A percentile compares a stretch with the other conserved stretches of the same genome.
Evolutionary conservation across 2,888 invertebrate genomes (phyloP).

Genomic region (Ectropis crepuscularia): DNA sequence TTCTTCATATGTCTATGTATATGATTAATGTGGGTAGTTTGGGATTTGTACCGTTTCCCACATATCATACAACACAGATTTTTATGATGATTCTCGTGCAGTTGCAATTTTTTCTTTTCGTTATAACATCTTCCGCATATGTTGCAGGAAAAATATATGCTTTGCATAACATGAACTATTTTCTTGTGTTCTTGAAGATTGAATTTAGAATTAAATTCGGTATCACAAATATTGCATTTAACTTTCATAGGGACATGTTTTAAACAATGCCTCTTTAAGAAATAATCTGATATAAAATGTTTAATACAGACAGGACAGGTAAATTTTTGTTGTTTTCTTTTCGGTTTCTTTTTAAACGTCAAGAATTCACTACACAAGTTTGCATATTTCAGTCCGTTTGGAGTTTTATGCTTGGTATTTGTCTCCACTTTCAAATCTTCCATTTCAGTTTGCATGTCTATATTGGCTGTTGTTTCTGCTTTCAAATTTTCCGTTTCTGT

Average conservation of each 20-base stretch:
- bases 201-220: constrained; percentile 65
- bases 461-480: constrained; percentile 47
- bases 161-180: constrained; percentile 59
- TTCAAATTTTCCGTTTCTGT: neutral
- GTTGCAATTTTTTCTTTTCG: constrained; percentile 48
- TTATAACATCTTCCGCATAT: constrained; percentile 62
- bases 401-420: neutral
- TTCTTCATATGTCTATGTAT: constrained; percentile 64
- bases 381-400: constrained; percentile 62
- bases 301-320: constrained; percentile 71
- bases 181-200: constrained; percentile 68
- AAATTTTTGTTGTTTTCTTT: constrained; percentile 49
- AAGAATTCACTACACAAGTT: constrained; percentile 67
- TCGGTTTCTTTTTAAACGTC: constrained; percentile 64
- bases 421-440: neutral
- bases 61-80: constrained; percentile 63
- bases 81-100: constrained; percentile 59
- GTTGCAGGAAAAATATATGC: constrained; percentile 53
- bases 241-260: constrained; percentile 60
- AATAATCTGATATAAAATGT: constrained; percentile 72
- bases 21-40: constrained; percentile 59
- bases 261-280: constrained; percentile 64
- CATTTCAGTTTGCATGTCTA: constrained; percentile 21
- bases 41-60: constrained; percentile 60
- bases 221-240: constrained; percentile 57